Evolutionary conservation across 2,797 vertebrate species (phyloP).

Genomic region (Sebastes paucispinis): DNA sequence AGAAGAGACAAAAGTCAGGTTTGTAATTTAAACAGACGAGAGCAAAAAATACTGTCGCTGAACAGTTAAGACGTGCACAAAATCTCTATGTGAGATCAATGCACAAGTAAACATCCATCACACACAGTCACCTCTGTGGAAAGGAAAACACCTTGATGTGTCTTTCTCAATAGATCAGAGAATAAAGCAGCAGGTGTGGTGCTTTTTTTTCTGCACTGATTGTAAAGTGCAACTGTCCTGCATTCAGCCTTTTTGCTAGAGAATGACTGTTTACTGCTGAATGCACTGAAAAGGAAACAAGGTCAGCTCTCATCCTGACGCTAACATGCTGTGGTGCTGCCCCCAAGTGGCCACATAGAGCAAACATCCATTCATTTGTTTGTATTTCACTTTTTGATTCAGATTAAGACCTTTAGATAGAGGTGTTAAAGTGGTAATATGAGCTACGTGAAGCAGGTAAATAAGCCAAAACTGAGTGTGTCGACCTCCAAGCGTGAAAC

Average conservation of each 20-base stretch:
- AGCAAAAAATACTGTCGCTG: no score
- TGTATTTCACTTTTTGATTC: background rate
- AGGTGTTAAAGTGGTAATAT: background rate
- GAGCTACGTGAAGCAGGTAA: no score
- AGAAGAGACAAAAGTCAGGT: background rate
- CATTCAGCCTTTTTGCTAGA: background rate
- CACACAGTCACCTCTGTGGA: background rate
- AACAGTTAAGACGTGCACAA: background rate
- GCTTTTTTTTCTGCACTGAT: background rate
- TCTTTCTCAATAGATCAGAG: background rate
- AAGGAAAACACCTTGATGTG: background rate
- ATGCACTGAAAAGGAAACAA: background rate
- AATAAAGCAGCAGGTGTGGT: background rate
- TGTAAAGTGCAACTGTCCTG: background rate
- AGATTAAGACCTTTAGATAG: background rate
- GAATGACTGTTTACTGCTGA: background rate
- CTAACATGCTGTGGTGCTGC: constrained; percentile 58
- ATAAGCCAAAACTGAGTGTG: background rate
- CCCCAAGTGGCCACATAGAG: constrained; percentile 60
- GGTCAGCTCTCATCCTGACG: background rate
- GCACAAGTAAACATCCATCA: background rate
- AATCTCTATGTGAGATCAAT: background rate
- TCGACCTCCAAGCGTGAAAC: background rate
- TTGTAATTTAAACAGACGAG: background rate
- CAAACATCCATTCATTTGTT: background rate